Percentiles rank a stretch among this genome's conserved stretches.
Conservation (phyloP, 2,888 invertebrate species). For the Plebejus anna region DNA sequence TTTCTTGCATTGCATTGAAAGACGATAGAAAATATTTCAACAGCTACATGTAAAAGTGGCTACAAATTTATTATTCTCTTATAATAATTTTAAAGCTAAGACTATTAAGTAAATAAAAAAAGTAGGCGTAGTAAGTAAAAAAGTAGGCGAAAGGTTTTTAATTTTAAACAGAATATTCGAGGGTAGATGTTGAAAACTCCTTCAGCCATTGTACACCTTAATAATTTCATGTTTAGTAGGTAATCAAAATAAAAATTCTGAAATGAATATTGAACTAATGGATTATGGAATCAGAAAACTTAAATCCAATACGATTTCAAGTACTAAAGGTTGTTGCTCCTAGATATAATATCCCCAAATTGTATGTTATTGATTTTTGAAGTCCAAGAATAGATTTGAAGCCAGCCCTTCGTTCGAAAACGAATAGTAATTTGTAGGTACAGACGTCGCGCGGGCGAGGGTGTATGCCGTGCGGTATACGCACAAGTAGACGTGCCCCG, state of each 20-base stretch:
- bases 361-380: slow-evolving; percentile 28
- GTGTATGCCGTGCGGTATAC: slow-evolving; percentile 42
- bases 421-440: slow-evolving; percentile 37
- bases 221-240: too few relatives aligned
- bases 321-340: not conserved
- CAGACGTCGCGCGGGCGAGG: slow-evolving; percentile 45
- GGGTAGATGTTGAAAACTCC: too few relatives aligned
- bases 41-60: too few relatives aligned
- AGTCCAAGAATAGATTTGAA: slow-evolving; percentile 29
- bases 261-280: not conserved
- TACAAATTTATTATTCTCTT: too few relatives aligned
- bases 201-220: too few relatives aligned
- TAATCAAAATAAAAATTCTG: not conserved
- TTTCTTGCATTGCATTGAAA: not conserved
- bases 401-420: slow-evolving; percentile 56
- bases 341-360: not conserved
- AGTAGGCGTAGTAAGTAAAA: too few relatives aligned
- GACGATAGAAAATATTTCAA: not conserved
- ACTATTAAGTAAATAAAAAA: too few relatives aligned
- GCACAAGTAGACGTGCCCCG: slow-evolving; percentile 39
- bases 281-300: not conserved
- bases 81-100: too few relatives aligned
- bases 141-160: too few relatives aligned
- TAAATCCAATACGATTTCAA: not conserved
- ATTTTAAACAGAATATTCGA: too few relatives aligned